A percentile compares a stretch with the other conserved stretches of the same genome.
phyloP scores from a whole-genome alignment of 37 sponge, comb jelly and placozoan species.

The Tethya wilhelma region DNA sequence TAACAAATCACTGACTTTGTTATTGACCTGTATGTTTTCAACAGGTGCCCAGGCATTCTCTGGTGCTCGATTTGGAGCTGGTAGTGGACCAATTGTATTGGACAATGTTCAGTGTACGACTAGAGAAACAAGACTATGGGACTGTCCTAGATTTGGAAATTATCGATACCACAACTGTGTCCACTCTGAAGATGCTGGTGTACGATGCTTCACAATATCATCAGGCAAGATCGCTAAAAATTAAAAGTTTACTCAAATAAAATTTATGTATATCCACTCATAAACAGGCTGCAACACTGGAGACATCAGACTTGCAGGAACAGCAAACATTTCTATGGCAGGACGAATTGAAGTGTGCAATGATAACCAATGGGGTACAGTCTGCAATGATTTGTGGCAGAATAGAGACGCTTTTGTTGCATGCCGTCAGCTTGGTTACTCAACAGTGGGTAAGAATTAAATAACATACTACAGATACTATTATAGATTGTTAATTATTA shows the following conservation, averaged over 20 bases:
- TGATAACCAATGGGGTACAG: conserved; percentile 5
- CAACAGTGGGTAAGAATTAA: background rate
- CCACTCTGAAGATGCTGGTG: conserved; percentile 50
- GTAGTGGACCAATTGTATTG: too few relatives aligned
- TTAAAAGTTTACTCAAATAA: too few relatives aligned
- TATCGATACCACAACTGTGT: conserved; percentile 22
- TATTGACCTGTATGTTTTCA: too few relatives aligned
- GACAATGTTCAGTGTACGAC: too few relatives aligned
- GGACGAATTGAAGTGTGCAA: conserved; percentile 30
- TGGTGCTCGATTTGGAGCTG: too few relatives aligned
- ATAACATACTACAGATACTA: too few relatives aligned
- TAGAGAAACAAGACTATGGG: too few relatives aligned
- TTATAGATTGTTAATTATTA: too few relatives aligned
- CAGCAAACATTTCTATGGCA: background rate
- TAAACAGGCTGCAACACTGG: background rate
- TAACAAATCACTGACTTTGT: too few relatives aligned
- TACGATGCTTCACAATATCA: conserved; percentile 15
- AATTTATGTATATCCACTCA: background rate
- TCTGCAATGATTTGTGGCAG: conserved; percentile 22
- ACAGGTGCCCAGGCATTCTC: too few relatives aligned
- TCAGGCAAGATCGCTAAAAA: too few relatives aligned
- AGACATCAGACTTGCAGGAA: conserved; percentile 32
- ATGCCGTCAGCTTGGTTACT: conserved; percentile 39
- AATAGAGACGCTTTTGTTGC: conserved; percentile 9
- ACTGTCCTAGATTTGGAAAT: too few relatives aligned